These are phyloP conservation scores for Sebastes diploproa DNA, from an alignment of 2,797 vertebrate species.

Conservation along the genomic window DNA sequence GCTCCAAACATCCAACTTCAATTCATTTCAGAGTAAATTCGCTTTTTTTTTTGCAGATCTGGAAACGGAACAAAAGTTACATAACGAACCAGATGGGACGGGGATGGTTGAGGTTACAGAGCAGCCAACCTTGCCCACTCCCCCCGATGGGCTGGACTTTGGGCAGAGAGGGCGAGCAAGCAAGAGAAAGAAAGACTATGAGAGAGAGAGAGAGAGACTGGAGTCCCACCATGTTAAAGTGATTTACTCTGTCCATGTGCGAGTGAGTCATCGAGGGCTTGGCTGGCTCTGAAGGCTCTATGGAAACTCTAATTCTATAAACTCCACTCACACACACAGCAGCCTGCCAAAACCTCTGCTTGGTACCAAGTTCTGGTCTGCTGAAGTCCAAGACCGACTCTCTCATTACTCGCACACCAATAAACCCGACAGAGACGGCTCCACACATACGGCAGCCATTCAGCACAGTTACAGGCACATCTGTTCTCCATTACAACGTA, in stretches of 20 bases:
- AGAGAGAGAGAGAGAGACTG: background rate
- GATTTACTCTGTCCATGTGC: slow-evolving; percentile 63
- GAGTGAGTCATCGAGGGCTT: slow-evolving; percentile 74
- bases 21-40: background rate
- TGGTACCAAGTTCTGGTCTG: slow-evolving; percentile 47
- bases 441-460: slow-evolving; percentile 18
- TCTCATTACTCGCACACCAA: slow-evolving; percentile 57
- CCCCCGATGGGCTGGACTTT: background rate
- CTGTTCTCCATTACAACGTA: slow-evolving; percentile 57
- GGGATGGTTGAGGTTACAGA: background rate
- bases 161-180: background rate
- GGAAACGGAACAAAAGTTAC: slow-evolving; percentile 29
- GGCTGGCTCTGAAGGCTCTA: slow-evolving; percentile 47
- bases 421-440: slow-evolving; percentile 46
- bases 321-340: slow-evolving; percentile 13
- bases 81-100: slow-evolving; percentile 31
- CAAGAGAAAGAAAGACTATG: too few species aligned
- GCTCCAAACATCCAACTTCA: slow-evolving; percentile 3
- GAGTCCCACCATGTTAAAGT: slow-evolving; percentile 67
- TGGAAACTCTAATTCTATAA: slow-evolving; percentile 77
- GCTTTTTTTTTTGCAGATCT: background rate
- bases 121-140: slow-evolving; percentile 6
- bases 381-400: slow-evolving; percentile 47
- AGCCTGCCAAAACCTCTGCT: slow-evolving; percentile 55
- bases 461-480: slow-evolving; percentile 53